These are phyloP conservation scores for Liparis tanakae DNA, from an alignment of 2,797 vertebrate genomes.

Conservation along the genomic window DNA sequence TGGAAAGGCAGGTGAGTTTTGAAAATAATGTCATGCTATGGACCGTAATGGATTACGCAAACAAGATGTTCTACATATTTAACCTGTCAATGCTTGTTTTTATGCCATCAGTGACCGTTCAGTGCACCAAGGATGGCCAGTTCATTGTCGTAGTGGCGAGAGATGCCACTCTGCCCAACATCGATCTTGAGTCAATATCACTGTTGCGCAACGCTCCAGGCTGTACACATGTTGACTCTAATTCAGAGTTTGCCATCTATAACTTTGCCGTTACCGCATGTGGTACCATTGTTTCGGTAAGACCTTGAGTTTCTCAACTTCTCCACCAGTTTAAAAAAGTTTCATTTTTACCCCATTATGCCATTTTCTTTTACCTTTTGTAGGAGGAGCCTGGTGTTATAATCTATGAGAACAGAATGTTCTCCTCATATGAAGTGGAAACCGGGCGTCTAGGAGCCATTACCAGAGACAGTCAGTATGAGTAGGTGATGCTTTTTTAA, in stretches of 20 bases:
- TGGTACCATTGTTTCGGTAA: conserved; percentile 73
- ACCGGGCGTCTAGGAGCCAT: conserved; percentile 62
- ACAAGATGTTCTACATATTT: not conserved
- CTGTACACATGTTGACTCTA: conserved; percentile 72
- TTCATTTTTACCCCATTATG: not conserved
- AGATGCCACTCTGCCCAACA: conserved; percentile 69
- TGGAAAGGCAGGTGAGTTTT: conserved; percentile 72
- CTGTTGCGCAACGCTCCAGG: conserved; percentile 53
- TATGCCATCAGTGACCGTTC: conserved; percentile 73
- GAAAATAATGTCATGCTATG: not conserved
- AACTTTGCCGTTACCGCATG: conserved; percentile 78
- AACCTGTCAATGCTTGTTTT: not conserved
- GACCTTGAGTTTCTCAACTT: conserved; percentile 17
- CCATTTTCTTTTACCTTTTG: conserved; percentile 5
- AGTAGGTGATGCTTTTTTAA: conserved; percentile 60
- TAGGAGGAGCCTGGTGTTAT: conserved; percentile 73
- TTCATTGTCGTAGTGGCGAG: conserved; percentile 77
- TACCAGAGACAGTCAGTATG: conserved; percentile 78
- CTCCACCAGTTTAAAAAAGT: not conserved
- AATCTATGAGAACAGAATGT: conserved; percentile 79
- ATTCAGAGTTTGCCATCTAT: conserved; percentile 76
- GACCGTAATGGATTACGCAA: not conserved
- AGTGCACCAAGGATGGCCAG: conserved; percentile 78
- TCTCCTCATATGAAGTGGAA: conserved; percentile 61
- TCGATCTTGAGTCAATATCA: conserved; percentile 63